These are phyloP conservation scores for Brachyistius frenatus DNA, from an alignment of 2,113 vertebrate species.

Conservation along the genomic window DNA sequence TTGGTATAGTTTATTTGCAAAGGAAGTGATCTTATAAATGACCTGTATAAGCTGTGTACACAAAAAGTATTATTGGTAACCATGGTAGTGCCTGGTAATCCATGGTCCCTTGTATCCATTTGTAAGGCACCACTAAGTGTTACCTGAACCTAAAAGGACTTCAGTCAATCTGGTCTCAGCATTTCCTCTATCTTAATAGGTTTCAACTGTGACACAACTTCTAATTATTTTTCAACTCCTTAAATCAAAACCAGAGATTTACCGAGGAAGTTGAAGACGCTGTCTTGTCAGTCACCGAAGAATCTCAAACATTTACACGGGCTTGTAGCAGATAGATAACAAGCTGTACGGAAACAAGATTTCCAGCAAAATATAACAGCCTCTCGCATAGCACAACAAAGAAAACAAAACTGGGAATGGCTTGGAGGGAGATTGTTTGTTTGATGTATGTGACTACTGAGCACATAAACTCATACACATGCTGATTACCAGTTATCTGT, in stretches of 20 bases:
- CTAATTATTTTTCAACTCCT: constrained; percentile 10
- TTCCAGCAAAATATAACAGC: constrained; percentile 12
- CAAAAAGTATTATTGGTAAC: neutral
- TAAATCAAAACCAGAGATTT: neutral
- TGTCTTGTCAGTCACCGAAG: constrained; percentile 12
- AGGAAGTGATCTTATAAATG: neutral
- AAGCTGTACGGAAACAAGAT: constrained; percentile 18
- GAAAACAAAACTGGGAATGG: constrained; percentile 37
- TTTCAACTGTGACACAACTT: neutral
- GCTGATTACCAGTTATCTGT: constrained; percentile 65
- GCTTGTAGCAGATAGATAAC: neutral
- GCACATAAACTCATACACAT: constrained; percentile 26
- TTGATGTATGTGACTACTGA: constrained; percentile 59
- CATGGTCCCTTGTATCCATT: neutral
- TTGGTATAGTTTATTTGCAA: neutral
- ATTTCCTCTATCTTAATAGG: neutral
- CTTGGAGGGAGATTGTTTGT: constrained; percentile 56
- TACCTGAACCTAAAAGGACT: neutral
- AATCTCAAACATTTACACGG: constrained; percentile 4
- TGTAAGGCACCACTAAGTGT: neutral
- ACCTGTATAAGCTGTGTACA: neutral
- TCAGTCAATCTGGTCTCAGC: too few relatives aligned
- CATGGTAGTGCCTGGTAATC: neutral
- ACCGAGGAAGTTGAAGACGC: constrained; percentile 1
- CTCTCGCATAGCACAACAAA: constrained; percentile 46